phyloP scores from a whole-genome alignment of 2,113 vertebrate genomes.

The Oryzias celebensis region DNA sequence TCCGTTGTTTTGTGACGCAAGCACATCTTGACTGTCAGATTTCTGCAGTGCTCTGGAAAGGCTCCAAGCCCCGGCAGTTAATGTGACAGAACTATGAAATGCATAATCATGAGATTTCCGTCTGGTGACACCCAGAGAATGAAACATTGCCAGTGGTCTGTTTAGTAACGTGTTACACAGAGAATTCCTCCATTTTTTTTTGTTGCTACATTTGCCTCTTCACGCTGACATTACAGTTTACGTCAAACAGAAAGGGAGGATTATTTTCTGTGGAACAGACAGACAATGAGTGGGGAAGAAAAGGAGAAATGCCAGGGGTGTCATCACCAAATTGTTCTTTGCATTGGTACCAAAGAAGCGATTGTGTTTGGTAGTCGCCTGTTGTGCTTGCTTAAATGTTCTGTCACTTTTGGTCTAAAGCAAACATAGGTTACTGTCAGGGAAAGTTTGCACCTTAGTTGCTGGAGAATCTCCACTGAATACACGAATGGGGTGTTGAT shows the following conservation, averaged over 20 bases:
- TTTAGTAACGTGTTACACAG: slow-evolving; percentile 17
- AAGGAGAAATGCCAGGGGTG: slow-evolving; percentile 42
- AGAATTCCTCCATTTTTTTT: slow-evolving; percentile 25
- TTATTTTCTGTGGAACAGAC: slow-evolving; percentile 41
- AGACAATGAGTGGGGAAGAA: slow-evolving; percentile 43
- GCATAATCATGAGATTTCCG: slow-evolving; percentile 25
- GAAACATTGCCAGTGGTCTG: slow-evolving; percentile 10
- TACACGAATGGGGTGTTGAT: slow-evolving; percentile 22
- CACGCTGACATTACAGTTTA: slow-evolving; percentile 40
- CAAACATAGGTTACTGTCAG: slow-evolving; percentile 58
- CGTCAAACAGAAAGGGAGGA: slow-evolving; percentile 36
- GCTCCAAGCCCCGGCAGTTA: slow-evolving; percentile 21
- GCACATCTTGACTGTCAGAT: slow-evolving; percentile 25
- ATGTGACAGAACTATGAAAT: slow-evolving; percentile 38
- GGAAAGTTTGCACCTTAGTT: slow-evolving; percentile 49
- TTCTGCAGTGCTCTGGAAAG: slow-evolving; percentile 18
- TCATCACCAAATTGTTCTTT: slow-evolving; percentile 37
- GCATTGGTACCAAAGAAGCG: slow-evolving; percentile 16
- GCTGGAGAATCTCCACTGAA: slow-evolving; percentile 20
- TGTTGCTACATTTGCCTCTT: slow-evolving; percentile 11
- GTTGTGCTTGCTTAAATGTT: slow-evolving; percentile 31
- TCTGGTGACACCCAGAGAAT: slow-evolving; percentile 9
- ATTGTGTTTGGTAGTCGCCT: slow-evolving; percentile 33
- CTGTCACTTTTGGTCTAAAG: slow-evolving; percentile 52
- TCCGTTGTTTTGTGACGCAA: slow-evolving; percentile 25